These are phyloP conservation scores for Schizothorax lantsangensis DNA, from an alignment of 2,797 vertebrate genomes.

Conservation along the genomic window DNA sequence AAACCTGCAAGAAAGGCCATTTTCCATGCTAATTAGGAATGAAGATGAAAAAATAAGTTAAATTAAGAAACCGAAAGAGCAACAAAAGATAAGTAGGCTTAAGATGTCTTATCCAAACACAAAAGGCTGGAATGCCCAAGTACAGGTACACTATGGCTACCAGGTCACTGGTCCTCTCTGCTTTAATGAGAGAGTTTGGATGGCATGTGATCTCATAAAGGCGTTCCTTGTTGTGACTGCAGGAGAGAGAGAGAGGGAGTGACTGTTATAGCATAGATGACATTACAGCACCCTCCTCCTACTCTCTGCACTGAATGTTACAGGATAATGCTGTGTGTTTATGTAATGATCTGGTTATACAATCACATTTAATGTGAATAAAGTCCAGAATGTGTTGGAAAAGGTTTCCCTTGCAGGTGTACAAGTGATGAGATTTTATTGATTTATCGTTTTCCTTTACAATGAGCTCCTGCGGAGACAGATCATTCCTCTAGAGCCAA, in stretches of 20 bases:
- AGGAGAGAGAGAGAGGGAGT: background rate
- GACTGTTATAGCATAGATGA: conserved; percentile 45
- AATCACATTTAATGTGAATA: background rate
- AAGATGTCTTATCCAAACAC: conserved; percentile 11
- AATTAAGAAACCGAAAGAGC: background rate
- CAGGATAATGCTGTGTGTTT: background rate
- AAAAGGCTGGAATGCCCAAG: background rate
- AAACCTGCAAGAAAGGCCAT: background rate
- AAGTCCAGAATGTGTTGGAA: background rate
- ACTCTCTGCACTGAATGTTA: conserved; percentile 20
- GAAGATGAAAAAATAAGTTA: background rate
- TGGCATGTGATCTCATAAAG: conserved; percentile 25
- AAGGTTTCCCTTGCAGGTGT: conserved; percentile 19
- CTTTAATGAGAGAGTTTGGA: conserved; percentile 28
- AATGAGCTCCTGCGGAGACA: conserved; percentile 16
- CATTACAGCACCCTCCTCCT: conserved; percentile 29
- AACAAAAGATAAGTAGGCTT: background rate
- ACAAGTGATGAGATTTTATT: conserved; percentile 32
- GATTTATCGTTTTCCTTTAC: conserved; percentile 49
- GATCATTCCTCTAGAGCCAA: conserved; percentile 55
- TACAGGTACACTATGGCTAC: background rate
- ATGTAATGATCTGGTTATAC: conserved; percentile 23
- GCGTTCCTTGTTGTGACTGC: conserved; percentile 48
- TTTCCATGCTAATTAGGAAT: background rate
- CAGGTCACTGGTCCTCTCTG: conserved; percentile 16